Percentiles rank a stretch among this genome's conserved stretches.
These are phyloP conservation scores for Cichladusa arquata DNA, from an alignment of 2,113 vertebrate species.

Conservation along the genomic window DNA sequence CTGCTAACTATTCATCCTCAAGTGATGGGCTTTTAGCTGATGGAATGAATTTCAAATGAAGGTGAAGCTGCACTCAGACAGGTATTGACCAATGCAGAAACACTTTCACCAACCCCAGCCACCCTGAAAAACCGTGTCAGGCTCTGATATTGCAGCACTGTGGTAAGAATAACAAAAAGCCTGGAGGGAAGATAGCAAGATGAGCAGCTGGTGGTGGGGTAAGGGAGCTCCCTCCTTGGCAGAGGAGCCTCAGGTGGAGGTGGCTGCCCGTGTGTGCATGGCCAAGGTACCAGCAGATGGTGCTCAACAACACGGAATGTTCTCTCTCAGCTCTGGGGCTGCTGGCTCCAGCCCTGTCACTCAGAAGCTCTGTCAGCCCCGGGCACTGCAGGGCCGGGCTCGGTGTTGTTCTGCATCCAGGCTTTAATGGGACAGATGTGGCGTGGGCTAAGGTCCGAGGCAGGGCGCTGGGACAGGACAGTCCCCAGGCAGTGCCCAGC, in stretches of 20 bases:
- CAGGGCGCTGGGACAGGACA: not conserved
- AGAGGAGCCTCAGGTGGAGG: not conserved
- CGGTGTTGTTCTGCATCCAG: not conserved
- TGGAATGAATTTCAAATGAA: not conserved
- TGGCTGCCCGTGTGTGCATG: accelerated
- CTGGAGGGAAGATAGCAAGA: no score
- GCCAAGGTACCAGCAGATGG: conserved; percentile 24
- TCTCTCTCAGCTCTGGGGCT: accelerated
- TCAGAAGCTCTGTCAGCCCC: not conserved
- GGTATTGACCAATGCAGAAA: not conserved
- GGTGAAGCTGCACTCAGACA: not conserved
- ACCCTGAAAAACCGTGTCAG: not conserved
- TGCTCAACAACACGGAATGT: conserved; percentile 34
- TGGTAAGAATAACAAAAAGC: not conserved
- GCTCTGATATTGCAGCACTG: not conserved
- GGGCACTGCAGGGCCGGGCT: not conserved
- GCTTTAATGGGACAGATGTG: not conserved
- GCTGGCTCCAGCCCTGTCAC: not conserved
- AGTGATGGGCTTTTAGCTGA: not conserved
- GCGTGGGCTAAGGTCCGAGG: not conserved
- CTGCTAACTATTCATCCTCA: not conserved
- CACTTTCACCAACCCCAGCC: not conserved
- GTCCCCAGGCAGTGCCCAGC: not conserved
- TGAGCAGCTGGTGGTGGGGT: accelerated
- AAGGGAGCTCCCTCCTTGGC: not conserved